phyloP scores from a whole-genome alignment of 2,888 invertebrate genomes.

The Acrobasis repandana region DNA sequence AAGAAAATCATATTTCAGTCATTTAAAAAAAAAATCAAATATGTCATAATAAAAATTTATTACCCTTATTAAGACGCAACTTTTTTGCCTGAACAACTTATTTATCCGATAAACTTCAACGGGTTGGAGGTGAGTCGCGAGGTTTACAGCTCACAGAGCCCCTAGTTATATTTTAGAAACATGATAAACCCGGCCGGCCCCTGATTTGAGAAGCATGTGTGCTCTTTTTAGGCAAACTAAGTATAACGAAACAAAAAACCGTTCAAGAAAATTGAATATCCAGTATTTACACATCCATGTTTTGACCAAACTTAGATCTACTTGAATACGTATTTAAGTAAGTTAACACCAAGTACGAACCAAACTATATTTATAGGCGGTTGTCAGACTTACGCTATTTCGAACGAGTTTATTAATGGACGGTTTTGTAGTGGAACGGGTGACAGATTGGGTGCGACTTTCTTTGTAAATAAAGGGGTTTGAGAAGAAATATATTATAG shows the following conservation, averaged over 20 bases:
- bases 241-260: background rate
- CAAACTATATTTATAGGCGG: slow-evolving; percentile 12
- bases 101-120: too few species aligned
- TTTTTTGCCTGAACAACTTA: too few species aligned
- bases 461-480: background rate
- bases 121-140: too few species aligned
- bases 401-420: slow-evolving; percentile 7
- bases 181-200: too few species aligned
- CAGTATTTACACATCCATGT: slow-evolving; percentile 23
- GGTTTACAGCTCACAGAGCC: too few species aligned
- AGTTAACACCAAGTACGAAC: slow-evolving; percentile 46
- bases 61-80: too few species aligned
- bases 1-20: too few species aligned
- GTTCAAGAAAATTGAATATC: background rate
- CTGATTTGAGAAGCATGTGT: too few species aligned
- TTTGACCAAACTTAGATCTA: slow-evolving; percentile 48
- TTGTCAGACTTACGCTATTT: slow-evolving; percentile 13
- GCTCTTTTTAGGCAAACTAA: too few species aligned
- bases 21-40: too few species aligned
- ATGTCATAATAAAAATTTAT: too few species aligned
- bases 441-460: slow-evolving; percentile 4
- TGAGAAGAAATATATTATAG: background rate
- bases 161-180: too few species aligned
- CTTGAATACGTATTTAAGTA: slow-evolving; percentile 60
- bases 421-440: slow-evolving; percentile 3